These are phyloP conservation scores for Ctenicera cuprea DNA, from an alignment of 2,888 invertebrate species.

Conservation along the genomic window DNA sequence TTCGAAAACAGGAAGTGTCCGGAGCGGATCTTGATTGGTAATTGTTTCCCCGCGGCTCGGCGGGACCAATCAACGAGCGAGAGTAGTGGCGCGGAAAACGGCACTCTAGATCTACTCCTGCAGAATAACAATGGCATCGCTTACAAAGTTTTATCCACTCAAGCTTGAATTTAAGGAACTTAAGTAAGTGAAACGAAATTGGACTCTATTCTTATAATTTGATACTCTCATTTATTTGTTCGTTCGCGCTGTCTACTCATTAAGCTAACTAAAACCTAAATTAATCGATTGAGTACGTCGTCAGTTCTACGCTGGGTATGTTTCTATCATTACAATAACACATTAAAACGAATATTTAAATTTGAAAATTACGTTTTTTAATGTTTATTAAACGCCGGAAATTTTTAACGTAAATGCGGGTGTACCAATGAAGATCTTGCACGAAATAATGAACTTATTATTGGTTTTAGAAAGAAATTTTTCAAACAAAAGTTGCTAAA, in stretches of 20 bases:
- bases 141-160: constrained; percentile 51
- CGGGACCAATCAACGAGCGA: constrained; percentile 70
- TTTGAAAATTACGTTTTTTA: no score
- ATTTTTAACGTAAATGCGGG: no score
- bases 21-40: constrained; percentile 63
- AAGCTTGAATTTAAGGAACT: constrained; percentile 53
- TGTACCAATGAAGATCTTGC: no score
- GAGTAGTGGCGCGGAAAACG: constrained; percentile 72
- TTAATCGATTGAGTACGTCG: no score
- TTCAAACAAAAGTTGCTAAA: no score
- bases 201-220: constrained; percentile 31
- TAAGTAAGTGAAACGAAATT: constrained; percentile 53
- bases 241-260: not conserved
- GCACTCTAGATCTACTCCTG: constrained; percentile 68
- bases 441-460: no score
- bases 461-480: no score
- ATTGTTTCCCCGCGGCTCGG: constrained; percentile 68
- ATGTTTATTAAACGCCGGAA: no score
- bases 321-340: no score
- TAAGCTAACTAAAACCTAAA: not conserved
- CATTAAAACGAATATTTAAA: no score
- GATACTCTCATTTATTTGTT: constrained; percentile 10
- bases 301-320: no score
- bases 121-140: constrained; percentile 70
- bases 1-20: constrained; percentile 60